A percentile compares a stretch with the other conserved stretches of the same genome.
These are phyloP conservation scores for Athene noctua DNA, from an alignment of 2,113 vertebrate genomes.

Conservation along the genomic window DNA sequence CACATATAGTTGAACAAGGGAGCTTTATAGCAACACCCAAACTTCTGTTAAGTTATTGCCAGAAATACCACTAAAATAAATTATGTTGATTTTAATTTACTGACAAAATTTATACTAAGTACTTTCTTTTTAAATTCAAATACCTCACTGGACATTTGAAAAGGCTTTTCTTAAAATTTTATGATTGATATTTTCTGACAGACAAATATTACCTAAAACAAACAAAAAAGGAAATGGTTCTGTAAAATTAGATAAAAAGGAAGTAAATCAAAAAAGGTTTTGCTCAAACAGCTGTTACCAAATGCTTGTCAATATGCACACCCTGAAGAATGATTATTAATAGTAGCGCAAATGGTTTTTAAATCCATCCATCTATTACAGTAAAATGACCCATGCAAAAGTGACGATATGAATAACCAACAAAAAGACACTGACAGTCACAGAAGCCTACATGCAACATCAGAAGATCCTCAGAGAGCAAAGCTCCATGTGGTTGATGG, in stretches of 20 bases:
- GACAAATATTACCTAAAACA: not conserved
- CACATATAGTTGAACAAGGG: not conserved
- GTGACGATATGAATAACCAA: not conserved
- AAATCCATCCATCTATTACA: constrained; percentile 17
- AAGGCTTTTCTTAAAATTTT: not conserved
- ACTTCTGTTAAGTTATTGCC: not conserved
- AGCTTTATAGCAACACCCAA: not conserved
- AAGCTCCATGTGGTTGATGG: not conserved
- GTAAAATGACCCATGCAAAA: not conserved
- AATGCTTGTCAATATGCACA: constrained; percentile 3
- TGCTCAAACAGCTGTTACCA: constrained; percentile 28
- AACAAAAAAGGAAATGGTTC: not conserved
- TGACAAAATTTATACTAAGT: not conserved
- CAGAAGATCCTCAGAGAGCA: not conserved
- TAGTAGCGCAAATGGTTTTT: constrained; percentile 40
- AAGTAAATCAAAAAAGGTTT: not conserved
- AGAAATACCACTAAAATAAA: not conserved
- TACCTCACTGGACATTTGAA: not conserved
- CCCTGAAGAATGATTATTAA: constrained; percentile 27
- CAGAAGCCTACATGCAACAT: not conserved
- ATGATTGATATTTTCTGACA: not conserved
- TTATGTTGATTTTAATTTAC: not conserved
- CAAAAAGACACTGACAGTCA: not conserved
- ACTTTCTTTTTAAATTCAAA: not conserved
- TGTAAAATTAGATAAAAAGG: constrained; percentile 20